Percentiles rank a stretch among this genome's conserved stretches.
Conservation (phyloP, 1,140 invertebrate genomes). For the Heliconius congener region DNA sequence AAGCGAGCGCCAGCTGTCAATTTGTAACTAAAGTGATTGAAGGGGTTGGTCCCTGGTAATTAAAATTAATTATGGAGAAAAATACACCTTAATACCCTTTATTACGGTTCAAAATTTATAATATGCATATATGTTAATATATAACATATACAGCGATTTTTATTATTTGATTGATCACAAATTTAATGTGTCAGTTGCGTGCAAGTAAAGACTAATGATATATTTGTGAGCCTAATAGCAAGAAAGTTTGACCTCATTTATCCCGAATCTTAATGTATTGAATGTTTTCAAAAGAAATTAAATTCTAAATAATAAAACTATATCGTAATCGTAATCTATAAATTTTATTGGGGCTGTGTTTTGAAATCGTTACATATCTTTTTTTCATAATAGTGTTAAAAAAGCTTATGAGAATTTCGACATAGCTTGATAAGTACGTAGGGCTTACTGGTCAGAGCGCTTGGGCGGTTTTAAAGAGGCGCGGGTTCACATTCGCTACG, state of each 20-base stretch:
- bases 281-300: not conserved
- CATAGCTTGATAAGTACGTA: no score
- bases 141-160: constrained; percentile 43
- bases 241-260: constrained; percentile 22
- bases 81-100: constrained; percentile 31
- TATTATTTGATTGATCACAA: constrained; percentile 64
- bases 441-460: no score
- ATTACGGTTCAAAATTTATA: constrained; percentile 36
- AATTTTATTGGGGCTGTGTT: no score
- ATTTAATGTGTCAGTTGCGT: constrained; percentile 69
- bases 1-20: constrained; percentile 69
- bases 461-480: no score
- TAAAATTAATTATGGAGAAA: constrained; percentile 48
- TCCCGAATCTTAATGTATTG: not conserved
- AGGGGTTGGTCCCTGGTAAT: constrained; percentile 50
- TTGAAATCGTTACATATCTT: no score
- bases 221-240: constrained; percentile 32
- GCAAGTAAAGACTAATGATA: constrained; percentile 44
- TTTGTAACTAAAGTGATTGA: constrained; percentile 56
- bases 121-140: constrained; percentile 6
- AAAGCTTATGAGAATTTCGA: no score
- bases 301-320: not conserved
- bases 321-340: no score
- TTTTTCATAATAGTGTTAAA: no score
- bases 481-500: no score